Evolutionary conservation across 2,888 invertebrate species (phyloP).

Genomic region (Protophormia terraenovae): DNA sequence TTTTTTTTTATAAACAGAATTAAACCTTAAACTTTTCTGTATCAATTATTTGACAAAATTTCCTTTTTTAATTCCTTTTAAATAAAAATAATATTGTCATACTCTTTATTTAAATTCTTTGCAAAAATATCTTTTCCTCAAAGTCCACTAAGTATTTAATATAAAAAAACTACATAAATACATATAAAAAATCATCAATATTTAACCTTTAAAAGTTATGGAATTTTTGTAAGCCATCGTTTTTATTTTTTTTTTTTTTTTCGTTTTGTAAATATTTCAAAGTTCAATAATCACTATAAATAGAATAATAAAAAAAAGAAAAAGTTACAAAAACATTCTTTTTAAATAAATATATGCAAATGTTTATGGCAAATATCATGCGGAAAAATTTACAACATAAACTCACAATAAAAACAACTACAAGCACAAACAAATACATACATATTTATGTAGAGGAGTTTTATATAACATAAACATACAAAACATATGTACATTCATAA

Average conservation of each 20-base stretch:
- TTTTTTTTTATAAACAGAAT: too few species aligned
- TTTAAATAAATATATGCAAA: slow-evolving; percentile 35
- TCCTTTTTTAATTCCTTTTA: too few species aligned
- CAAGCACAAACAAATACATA: neutral
- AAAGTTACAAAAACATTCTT: neutral
- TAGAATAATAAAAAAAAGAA: neutral
- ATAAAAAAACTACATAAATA: too few species aligned
- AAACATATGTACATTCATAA: neutral
- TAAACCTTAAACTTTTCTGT: too few species aligned
- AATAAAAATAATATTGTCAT: too few species aligned
- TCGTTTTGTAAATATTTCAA: neutral
- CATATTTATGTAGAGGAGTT: neutral
- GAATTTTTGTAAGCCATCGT: neutral
- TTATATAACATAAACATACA: neutral
- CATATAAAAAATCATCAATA: neutral
- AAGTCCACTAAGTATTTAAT: too few species aligned
- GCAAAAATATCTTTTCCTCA: too few species aligned
- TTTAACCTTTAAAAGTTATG: slow-evolving; percentile 9
- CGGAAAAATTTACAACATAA: slow-evolving; percentile 52
- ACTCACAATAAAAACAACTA: slow-evolving; percentile 16
- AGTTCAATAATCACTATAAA: slow-evolving; percentile 15
- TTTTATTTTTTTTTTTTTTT: neutral
- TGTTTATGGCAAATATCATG: slow-evolving; percentile 51
- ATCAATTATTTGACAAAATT: too few species aligned
- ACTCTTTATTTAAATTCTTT: too few species aligned